phyloP scores from a whole-genome alignment of 2,888 invertebrate species.

The Zeuzera pyrina region DNA sequence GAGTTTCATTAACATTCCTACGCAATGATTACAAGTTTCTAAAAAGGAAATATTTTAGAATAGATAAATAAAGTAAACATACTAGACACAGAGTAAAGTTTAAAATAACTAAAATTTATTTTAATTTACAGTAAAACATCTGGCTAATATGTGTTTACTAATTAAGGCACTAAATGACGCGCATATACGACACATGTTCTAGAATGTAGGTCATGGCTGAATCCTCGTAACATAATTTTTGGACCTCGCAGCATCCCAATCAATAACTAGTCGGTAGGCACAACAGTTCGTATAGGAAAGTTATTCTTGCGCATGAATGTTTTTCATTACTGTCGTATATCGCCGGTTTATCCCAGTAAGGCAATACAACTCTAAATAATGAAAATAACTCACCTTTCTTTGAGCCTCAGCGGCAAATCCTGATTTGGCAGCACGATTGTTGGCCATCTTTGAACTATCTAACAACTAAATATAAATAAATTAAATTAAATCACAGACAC shows the following conservation, averaged over 20 bases:
- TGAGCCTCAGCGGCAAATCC: conserved; percentile 98
- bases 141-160: background rate
- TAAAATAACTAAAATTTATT: background rate
- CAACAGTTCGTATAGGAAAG: background rate
- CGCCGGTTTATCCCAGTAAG: conserved; percentile 23
- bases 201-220: conserved; percentile 57
- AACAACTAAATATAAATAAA: conserved; percentile 41
- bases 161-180: background rate
- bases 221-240: conserved; percentile 53
- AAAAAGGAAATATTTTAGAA: too few species aligned
- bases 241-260: conserved; percentile 63
- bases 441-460: conserved; percentile 76
- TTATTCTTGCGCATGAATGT: conserved; percentile 12
- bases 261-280: conserved; percentile 38
- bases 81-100: too few species aligned
- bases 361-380: conserved; percentile 7
- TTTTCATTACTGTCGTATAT: too few species aligned
- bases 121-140: background rate
- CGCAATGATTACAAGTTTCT: too few species aligned
- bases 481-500: conserved; percentile 58
- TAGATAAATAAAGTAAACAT: too few species aligned
- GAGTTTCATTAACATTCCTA: too few species aligned
- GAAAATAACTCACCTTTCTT: conserved; percentile 82
- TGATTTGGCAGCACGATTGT: conserved; percentile 88
- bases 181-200: conserved; percentile 14